These are phyloP conservation scores for Lithobius niger DNA, from an alignment of 1,140 invertebrate genomes.

Conservation along the genomic window DNA sequence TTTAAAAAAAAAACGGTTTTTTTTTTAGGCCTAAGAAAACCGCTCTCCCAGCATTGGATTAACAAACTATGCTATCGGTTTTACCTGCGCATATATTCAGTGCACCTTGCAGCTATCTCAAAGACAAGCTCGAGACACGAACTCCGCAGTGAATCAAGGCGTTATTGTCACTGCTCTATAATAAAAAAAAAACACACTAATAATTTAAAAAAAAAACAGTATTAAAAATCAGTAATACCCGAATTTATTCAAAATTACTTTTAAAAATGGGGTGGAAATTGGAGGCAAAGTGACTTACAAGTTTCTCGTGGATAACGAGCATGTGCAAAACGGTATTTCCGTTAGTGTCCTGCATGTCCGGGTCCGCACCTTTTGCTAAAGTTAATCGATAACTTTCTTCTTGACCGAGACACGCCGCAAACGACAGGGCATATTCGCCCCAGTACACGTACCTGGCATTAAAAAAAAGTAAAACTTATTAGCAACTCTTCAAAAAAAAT, in stretches of 20 bases:
- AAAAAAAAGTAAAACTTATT: conserved; percentile 1
- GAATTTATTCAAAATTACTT: too few species aligned
- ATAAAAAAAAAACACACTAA: conserved; percentile 1
- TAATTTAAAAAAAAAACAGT: conserved; percentile 9
- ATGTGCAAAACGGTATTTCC: conserved; percentile 95
- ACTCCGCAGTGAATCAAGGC: too few species aligned
- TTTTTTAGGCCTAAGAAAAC: too few species aligned
- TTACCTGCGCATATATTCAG: too few species aligned
- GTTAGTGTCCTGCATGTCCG: conserved; percentile 89
- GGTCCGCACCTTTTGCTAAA: conserved; percentile 83
- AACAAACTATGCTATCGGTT: too few species aligned
- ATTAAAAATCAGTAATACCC: conserved; percentile 2
- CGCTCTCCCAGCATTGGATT: too few species aligned
- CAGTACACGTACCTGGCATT: conserved; percentile 81
- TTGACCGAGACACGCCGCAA: conserved; percentile 91
- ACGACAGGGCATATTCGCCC: conserved; percentile 92
- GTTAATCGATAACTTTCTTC: conserved; percentile 94
- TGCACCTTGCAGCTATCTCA: too few species aligned
- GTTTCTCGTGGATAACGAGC: conserved; percentile 90
- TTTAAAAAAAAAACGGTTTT: too few species aligned
- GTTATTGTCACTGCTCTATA: too few species aligned
- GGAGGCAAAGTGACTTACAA: conserved; percentile 44
- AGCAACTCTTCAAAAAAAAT: too few species aligned
- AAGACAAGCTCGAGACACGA: too few species aligned
- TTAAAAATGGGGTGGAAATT: too few species aligned